Conservation (phyloP, 2,113 vertebrate genomes). For the Catharus fuscescens region DNA sequence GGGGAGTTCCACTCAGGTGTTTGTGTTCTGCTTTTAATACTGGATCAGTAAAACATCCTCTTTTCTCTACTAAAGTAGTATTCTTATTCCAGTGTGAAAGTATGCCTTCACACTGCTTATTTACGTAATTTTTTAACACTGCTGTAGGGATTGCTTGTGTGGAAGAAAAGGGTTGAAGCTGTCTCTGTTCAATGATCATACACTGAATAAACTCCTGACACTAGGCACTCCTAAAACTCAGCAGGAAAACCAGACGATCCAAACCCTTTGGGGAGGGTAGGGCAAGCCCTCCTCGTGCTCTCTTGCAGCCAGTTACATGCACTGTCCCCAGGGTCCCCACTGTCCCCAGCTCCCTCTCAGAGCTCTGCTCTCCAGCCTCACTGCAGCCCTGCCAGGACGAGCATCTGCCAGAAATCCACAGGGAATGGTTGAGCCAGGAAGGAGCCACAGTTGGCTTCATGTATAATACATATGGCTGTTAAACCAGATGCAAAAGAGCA, state of each 20-base stretch:
- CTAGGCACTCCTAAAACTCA: neutral
- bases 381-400: no score
- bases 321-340: neutral
- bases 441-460: neutral
- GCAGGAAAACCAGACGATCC: neutral
- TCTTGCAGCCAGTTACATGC: neutral
- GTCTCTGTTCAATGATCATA: neutral
- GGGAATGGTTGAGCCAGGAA: neutral
- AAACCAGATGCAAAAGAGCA: neutral
- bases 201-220: neutral
- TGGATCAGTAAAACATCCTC: neutral
- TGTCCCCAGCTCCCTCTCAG: neutral
- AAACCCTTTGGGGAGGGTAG: neutral
- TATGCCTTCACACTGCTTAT: neutral
- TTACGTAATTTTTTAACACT: neutral
- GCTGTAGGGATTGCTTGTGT: neutral
- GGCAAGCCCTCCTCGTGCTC: neutral
- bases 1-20: neutral
- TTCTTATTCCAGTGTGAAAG: neutral
- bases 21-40: neutral
- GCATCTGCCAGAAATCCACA: neutral
- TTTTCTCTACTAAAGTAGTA: neutral
- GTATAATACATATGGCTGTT: neutral
- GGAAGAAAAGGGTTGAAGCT: neutral
- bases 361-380: neutral